Conservation (phyloP, 2,113 vertebrate species). For the Hemichromis elongatus region DNA sequence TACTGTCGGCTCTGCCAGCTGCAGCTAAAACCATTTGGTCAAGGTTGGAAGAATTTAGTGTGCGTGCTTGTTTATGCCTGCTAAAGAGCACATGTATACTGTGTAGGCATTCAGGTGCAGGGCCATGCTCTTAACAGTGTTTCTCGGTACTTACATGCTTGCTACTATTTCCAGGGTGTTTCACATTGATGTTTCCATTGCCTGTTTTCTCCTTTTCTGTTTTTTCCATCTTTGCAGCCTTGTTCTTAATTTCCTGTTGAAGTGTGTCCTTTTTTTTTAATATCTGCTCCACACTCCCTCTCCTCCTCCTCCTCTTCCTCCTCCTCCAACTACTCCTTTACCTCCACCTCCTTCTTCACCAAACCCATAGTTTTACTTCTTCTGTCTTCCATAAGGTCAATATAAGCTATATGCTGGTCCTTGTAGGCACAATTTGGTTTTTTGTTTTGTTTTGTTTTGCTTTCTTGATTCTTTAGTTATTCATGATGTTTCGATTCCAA, state of each 20-base stretch:
- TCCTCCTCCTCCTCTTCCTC: neutral
- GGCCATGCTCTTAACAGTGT: neutral
- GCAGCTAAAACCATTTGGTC: conserved; percentile 13
- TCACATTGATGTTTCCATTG: conserved; percentile 14
- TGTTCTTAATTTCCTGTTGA: conserved; percentile 49
- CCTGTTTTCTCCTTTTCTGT: neutral
- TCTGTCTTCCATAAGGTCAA: conserved; percentile 24
- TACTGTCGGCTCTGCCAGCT: conserved; percentile 1
- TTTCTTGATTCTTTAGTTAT: neutral
- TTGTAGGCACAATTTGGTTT: neutral
- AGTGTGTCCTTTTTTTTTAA: neutral
- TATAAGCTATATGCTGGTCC: neutral
- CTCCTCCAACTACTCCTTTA: neutral
- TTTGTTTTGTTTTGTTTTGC: neutral
- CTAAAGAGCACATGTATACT: neutral
- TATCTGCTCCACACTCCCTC: neutral
- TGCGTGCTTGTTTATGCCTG: neutral
- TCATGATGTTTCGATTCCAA: neutral
- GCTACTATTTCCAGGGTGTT: conserved; percentile 2
- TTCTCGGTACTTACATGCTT: neutral
- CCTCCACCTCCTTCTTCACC: neutral
- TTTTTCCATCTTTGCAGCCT: conserved; percentile 8
- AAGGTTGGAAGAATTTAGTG: neutral
- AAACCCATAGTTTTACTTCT: neutral
- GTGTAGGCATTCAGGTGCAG: neutral